Base-by-base conservation (phyloP, 2,797 vertebrate genomes). In the Sitta carolinensis region DNA sequence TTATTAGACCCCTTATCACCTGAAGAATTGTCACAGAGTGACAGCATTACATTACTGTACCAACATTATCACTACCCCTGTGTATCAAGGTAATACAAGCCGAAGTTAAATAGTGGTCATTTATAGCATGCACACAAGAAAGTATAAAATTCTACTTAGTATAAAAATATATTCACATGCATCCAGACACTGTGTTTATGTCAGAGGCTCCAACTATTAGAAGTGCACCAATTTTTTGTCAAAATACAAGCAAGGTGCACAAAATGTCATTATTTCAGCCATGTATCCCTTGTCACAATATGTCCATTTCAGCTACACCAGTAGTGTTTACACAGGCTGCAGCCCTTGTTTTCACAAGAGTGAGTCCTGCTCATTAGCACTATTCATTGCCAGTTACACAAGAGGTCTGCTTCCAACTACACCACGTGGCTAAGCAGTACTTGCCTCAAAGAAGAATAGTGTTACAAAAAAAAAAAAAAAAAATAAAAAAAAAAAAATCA, bases 1-100 rank as follows among this genome's bases (percentile, higher is more conserved):
- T 95, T 97, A 96, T 95, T 94, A 97, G 91, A 69, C 66, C 93
- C 74, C 96, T 96, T 87, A 93, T 94, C 94, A 97, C 77, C 73
- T 89, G 76, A 96, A 89, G 61, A 96, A 96, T 55, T 92, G 59
- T 92, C 95, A 96, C 36, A 38, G 32, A 94, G 88, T 82, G 77
- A 25, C 32, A 63, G 64, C 13, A 36, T 64, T 78, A 36, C 40
- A 36, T 45, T 36, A 64, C 30, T 10, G 5, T 13, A 52, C 34
- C 86, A 93, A 15, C 58, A 86, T 82, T 63, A 90, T 69, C 84
- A 87, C 48, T 80, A 77, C 51, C 18, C 68, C 80, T 86, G 82
- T 84, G 32, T 82, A 76, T 52, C 82, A 94, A 78, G 36, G 69
- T 78, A 97, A 91, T n/a, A 50, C 18, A 96, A 94, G 67, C n/a